Base-by-base conservation (phyloP, 2,113 vertebrate genomes). In the Theropithecus gelada region DNA sequence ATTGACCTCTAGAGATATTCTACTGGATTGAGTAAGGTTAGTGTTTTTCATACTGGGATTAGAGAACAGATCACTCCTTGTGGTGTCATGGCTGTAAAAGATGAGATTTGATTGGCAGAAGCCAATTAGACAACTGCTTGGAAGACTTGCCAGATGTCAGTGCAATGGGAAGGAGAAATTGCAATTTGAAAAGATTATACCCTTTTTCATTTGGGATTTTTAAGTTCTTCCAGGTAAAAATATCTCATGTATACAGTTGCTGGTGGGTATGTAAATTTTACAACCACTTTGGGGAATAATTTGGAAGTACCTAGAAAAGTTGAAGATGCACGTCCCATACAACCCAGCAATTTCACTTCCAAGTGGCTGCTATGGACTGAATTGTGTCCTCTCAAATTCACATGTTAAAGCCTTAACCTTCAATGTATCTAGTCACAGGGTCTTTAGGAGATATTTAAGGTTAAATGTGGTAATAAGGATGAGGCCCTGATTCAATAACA, bases 161-260 rank as follows among this genome's bases (percentile, higher is more conserved):
- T 40, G 20, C 48, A 73, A 66, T 9, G 64, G 57, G 40, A 82
- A 88, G 82, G 66, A 38, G 55, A 73, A 25, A 32, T 50, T 55
- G 59, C 57, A 5, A 18, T 70, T 88, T 68, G 38, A 40, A 48
- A 94, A n/a, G n/a, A n/a, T n/a, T 72, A 38, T 23, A 50, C 23
- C 40, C 22, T 92, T 22, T 70, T 38, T 48, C 57, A 66, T 22
- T 73, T 43, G 61, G 35, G 64, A 52, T 52, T 45, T 50, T 79
- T 27, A 80, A 96, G 43, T 73, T 91, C 43, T 90, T 94, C 20
- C 38, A 66, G 59, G 70, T 78, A n/a, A 88, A 94, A 88, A 64
- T 72, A 22, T 35, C 27, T n/a, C 12, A 55, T 40, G 59, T 52
- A 2, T 83, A 38, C n/a, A 38, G 68, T 90, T 80, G 79, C 25